Base-by-base conservation (phyloP, 2,888 invertebrate species). In the Dione juno region DNA sequence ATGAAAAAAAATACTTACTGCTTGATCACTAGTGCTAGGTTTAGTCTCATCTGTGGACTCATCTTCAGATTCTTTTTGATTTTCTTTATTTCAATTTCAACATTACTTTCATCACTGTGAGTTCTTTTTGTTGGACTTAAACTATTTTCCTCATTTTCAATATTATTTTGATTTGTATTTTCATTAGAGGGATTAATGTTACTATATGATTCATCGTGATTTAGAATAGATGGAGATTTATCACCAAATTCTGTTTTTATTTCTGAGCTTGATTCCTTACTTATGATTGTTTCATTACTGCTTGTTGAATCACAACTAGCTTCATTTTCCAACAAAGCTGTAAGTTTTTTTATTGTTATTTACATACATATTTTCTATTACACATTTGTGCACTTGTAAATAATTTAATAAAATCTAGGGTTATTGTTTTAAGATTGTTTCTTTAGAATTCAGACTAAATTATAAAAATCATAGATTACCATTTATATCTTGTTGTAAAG, bases 31-130 rank as follows among this genome's bases (percentile, higher is more conserved):
- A 16, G 73, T 57, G 16, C 68, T 70, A 3, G 69, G 69, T 40
- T 68, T 70, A 9, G 40, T 43, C 10, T 59, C 43, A 11, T 41
- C 6, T 28, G 35, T 5, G 2, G 13, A 16, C 16, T 52, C 70
- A 8, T 43, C 37, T 28, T 57, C 58, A 53, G 40, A 41, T 8
- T 71, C 67, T 9, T 79, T 76, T 87, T 88, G 0, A 84, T 75
- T 72, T 80, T 88, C 72, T 89, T 89, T 5, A 77, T 68, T 67
- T 77, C 78, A 65, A 41, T 14, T 13, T 69, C 74, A 14, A 76
- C 69, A 69, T 76, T 77, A 61, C 40, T 28, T 14, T 71, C 75
- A 16, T 77, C 76, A 67, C 81, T 80, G 45, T 80, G 82, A 64
- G 75, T 45, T 45, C 88, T 82, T 76, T 89, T 88, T 9, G 58